Evolutionary conservation across 2,888 invertebrate species (phyloP), one percentile per base, ranked within the genome.

Genomic region (Cylloceria caligata): DNA sequence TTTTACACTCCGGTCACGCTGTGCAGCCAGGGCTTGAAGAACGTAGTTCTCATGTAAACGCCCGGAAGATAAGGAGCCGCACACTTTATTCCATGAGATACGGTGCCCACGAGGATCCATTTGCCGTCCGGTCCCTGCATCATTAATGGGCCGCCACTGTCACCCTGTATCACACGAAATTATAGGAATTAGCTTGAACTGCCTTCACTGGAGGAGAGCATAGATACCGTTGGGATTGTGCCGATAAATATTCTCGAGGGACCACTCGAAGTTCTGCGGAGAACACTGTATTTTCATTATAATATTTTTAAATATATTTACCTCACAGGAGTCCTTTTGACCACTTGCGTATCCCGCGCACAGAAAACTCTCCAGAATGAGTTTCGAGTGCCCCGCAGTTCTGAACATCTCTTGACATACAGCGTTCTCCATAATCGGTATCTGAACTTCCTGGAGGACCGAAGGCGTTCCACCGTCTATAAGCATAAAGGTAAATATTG

Each of bases 361-460:
- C 30, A 98, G 94, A 93, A 98, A 98, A 42, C 98, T 97, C 83
- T 95, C 96, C 36, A 97, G 94, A 83, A 98, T 98, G 88, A 96
- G 95, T 93, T 98, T 80, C 0, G 96, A 94, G 91, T 98, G 98
- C 0, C 97, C 97, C 0, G 97, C 98, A 0, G 97, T 97, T 87
- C 96, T 95, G 94, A 98, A 98, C 98, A 98, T 98, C 91, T 97
- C 97, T 91, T 98, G 98, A 91, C 98, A 98, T 11, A 97, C 97
- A 85, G 95, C 95, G 92, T 98, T 98, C 91, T 97, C 97, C 93
- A 98, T 97, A 83, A 98, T 96, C 42, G 98, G 98, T 27, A 98
- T 98, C 94, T 96, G 96, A 1, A 98, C 98, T 94, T 98, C 97
- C 92, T 98, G 98, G 34, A 98, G 93, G 2, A 97, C 95, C 3